Conservation (phyloP, 2,888 invertebrate genomes). For the Tanaodytes sp. region DNA sequence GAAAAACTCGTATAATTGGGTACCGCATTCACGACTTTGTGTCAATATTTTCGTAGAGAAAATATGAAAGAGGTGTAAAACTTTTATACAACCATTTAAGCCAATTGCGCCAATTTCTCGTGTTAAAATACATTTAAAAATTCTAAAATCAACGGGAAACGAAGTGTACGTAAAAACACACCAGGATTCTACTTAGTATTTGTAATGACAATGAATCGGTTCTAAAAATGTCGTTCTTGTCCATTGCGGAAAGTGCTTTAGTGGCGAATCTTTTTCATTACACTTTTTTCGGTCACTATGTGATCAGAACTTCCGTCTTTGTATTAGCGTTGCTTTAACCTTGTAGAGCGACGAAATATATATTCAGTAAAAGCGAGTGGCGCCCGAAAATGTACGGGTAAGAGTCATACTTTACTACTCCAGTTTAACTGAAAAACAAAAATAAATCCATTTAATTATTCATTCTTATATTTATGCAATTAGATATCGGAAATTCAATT, state of each 20-base stretch:
- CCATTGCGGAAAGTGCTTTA: slow-evolving; percentile 21
- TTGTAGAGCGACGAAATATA: slow-evolving; percentile 71
- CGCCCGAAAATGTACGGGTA: slow-evolving; percentile 55
- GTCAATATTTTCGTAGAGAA: slow-evolving; percentile 10
- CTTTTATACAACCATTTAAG: slow-evolving; percentile 20
- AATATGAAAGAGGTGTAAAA: slow-evolving; percentile 14
- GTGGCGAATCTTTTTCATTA: slow-evolving; percentile 5
- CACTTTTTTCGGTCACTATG: slow-evolving; percentile 24
- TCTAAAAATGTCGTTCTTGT: slow-evolving; percentile 36
- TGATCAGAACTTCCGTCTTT: slow-evolving; percentile 60
- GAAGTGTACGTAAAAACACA: slow-evolving; percentile 52
- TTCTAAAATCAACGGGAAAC: slow-evolving; percentile 63
- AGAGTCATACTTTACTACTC: slow-evolving; percentile 65
- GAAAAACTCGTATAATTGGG: too few species aligned
- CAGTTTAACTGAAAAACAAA: slow-evolving; percentile 69
- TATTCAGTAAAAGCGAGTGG: slow-evolving; percentile 59
- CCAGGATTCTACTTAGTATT: slow-evolving; percentile 32
- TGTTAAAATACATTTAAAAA: slow-evolving; percentile 35
- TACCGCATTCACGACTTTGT: too few species aligned
- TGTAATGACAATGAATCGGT: slow-evolving; percentile 30
- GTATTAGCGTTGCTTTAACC: slow-evolving; percentile 70
- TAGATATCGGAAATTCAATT: too few species aligned
- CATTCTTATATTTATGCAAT: too few species aligned
- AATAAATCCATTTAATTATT: slow-evolving; percentile 2
- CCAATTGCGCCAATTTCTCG: slow-evolving; percentile 51